phyloP scores from a whole-genome alignment of 2,113 vertebrate genomes.

The Gyps fulvus region DNA sequence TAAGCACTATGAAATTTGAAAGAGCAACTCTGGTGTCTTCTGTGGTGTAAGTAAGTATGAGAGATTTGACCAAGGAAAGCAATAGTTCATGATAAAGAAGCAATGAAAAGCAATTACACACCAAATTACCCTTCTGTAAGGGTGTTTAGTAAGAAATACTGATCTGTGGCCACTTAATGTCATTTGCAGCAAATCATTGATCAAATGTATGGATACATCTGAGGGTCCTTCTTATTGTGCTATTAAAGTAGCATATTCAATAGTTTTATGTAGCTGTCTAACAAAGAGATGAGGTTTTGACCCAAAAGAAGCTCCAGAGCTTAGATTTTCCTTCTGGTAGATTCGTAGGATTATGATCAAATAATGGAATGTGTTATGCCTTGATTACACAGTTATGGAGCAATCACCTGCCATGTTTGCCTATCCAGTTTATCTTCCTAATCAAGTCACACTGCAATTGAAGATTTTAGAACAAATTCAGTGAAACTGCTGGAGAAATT shows the following conservation, averaged over 20 bases:
- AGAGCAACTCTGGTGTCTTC: background rate
- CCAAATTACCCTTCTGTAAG: background rate
- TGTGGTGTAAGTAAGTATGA: background rate
- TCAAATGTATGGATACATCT: background rate
- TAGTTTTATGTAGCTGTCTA: background rate
- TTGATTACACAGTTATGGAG: background rate
- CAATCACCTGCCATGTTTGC: background rate
- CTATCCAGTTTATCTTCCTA: background rate
- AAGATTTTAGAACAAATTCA: background rate
- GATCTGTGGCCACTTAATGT: background rate
- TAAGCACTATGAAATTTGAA: background rate
- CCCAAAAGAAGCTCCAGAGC: background rate
- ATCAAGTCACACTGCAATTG: background rate
- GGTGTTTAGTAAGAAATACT: background rate
- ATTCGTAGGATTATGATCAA: background rate
- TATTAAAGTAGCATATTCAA: background rate
- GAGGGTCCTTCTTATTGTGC: background rate
- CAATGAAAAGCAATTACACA: background rate
- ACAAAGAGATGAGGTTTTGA: background rate
- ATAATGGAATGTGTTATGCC: background rate
- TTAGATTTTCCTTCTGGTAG: background rate
- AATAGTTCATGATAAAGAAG: background rate
- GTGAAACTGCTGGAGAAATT: background rate
- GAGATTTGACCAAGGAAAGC: background rate
- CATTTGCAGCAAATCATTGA: slow-evolving; percentile 15